Evolutionary conservation across 30 jellyfish, hydroid and myxozoan genomes (phyloP).

Genomic region (Hydra vulgaris): DNA sequence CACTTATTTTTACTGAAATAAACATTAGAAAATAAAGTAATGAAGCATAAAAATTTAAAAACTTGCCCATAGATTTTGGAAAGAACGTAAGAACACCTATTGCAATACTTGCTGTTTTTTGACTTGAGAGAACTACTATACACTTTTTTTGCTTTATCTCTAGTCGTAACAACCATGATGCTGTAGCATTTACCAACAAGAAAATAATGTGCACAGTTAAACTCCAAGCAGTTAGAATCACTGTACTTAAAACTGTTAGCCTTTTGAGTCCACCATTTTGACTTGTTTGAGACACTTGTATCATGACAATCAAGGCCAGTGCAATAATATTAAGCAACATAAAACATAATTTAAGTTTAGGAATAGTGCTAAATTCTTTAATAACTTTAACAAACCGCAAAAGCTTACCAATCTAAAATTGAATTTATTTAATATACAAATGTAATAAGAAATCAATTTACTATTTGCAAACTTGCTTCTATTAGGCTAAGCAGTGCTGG

Average conservation of each 20-base stretch:
- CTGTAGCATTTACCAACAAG: conserved; percentile 44
- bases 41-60: not conserved
- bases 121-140: conserved; percentile 68
- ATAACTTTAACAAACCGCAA: conserved; percentile 51
- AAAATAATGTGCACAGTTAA: conserved; percentile 55
- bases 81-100: conserved; percentile 50
- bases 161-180: conserved; percentile 40
- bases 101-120: conserved; percentile 76
- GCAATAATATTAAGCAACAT: conserved; percentile 44
- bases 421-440: not conserved
- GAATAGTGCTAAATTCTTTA: conserved; percentile 23
- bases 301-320: conserved; percentile 49
- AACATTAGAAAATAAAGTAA: not conserved
- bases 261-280: conserved; percentile 52
- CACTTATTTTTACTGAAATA: not conserved
- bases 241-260: conserved; percentile 33
- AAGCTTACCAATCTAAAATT: conserved; percentile 67
- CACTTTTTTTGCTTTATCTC: conserved; percentile 39
- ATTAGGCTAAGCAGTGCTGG: too few species aligned
- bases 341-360: conserved; percentile 39
- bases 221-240: conserved; percentile 51
- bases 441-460: not conserved
- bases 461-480: too few species aligned
- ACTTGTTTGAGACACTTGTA: conserved; percentile 74
- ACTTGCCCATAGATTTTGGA: conserved; percentile 41